Base-by-base conservation (phyloP, 1,140 invertebrate genomes). In the Acromyrmex echinatior region DNA sequence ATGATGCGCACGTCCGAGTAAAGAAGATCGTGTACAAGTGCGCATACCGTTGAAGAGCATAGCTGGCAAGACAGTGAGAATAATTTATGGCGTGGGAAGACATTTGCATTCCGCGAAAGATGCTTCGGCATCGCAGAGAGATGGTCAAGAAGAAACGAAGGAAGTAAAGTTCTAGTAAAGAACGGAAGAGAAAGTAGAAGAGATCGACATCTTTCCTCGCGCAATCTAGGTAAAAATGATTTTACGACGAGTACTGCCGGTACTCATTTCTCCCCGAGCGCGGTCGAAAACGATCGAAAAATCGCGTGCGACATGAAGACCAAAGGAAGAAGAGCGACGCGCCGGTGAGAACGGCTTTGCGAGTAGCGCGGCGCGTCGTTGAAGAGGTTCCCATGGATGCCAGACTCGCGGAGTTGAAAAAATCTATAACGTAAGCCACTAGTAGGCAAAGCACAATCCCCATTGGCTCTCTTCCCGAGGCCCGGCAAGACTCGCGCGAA, bases 361-460 rank as follows among this genome's bases (percentile, higher is more conserved):
- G 85, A 73, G 5, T 1, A 2, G 14, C 14, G 45, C 88, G 88
- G 90, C 87, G 86, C 88, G 89, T 92, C 89, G 76, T 74, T 51
- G 86, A 88, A 86, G 88, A 86, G 76, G 76, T 94, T 94, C 93
- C 91, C 93, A 93, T 93, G 93, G 92, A 93, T 93, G 91, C 88
- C 90, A 87, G 90, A 79, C 70, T 60, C 74, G 80, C 87, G 77
- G 68, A 88, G 91, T 89, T 28, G 81, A 87, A 93, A 93, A 94
- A 93, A 93, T 93, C 88, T 91, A 92, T 94, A 94, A 94, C 92
- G 89, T 91, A 74, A 63, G 90, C 91, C 88, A 49, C 35, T 92
- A 91, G 93, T 93, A 93, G 90, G 91, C 93, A 92, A 93, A 92
- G 93, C 91, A 93, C 92, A 93, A 92, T 92, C 88, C 10, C 71